Evolutionary conservation across 2,113 vertebrate genomes (phyloP).

Genomic region (Hyaena hyaena): DNA sequence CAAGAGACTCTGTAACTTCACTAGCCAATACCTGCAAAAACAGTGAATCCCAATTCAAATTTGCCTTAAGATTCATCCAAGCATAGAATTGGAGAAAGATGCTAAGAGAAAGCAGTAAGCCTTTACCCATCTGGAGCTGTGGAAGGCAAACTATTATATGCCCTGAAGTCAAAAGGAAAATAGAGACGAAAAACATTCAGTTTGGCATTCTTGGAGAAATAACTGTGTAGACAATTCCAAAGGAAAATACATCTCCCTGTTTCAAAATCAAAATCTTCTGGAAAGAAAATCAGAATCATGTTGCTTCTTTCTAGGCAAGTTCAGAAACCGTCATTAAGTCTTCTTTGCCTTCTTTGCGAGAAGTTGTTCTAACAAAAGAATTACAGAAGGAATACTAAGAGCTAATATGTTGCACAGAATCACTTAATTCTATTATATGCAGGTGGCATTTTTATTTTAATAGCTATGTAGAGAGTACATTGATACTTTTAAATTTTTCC

Average conservation of each 20-base stretch:
- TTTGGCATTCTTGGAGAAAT: conserved; percentile 16
- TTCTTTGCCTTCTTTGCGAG: neutral
- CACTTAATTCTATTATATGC: conserved; percentile 19
- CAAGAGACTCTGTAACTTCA: neutral
- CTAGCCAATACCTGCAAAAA: neutral
- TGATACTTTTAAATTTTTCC: conserved; percentile 7
- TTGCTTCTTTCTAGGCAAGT: conserved; percentile 9
- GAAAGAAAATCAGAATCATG: neutral
- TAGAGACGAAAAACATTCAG: neutral
- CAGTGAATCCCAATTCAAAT: neutral
- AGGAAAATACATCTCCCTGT: neutral
- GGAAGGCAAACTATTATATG: neutral
- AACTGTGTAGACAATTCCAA: neutral
- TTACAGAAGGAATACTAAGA: neutral
- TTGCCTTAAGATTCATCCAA: neutral
- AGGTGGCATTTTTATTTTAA: conserved; percentile 56
- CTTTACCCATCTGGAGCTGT: neutral
- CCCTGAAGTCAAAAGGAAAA: neutral
- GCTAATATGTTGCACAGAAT: neutral
- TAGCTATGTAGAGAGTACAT: neutral
- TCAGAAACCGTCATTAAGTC: conserved; percentile 12
- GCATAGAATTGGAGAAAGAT: neutral
- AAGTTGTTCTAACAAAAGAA: neutral
- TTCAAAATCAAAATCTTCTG: conserved; percentile 14
- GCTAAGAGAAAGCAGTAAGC: neutral